These are phyloP conservation scores for Cheilosia soror DNA, from an alignment of 2,888 invertebrate species.

Conservation along the genomic window DNA sequence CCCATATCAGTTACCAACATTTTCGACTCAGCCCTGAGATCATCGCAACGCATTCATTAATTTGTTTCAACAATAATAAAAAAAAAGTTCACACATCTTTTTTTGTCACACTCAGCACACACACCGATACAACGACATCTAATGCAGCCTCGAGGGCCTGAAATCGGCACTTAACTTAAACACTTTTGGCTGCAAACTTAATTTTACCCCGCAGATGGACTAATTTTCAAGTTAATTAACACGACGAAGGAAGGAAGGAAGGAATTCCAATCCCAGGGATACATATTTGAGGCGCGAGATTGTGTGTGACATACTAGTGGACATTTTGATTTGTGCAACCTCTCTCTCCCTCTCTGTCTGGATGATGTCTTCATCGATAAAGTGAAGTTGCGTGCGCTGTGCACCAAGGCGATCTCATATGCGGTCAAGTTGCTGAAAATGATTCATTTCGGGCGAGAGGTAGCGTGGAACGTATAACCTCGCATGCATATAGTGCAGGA, in stretches of 20 bases:
- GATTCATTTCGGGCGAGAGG: constrained; percentile 35
- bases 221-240: constrained; percentile 70
- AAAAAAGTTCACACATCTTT: constrained; percentile 5
- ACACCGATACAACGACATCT: constrained; percentile 18
- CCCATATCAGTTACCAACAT: constrained; percentile 64
- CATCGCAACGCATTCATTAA: constrained; percentile 67
- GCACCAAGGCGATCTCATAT: constrained; percentile 18
- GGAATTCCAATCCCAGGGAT: constrained; percentile 20
- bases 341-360: constrained; percentile 31
- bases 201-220: constrained; percentile 55
- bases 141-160: constrained; percentile 43
- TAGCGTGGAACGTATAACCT: background rate
- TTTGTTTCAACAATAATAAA: constrained; percentile 35
- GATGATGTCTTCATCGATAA: constrained; percentile 60
- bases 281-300: constrained; percentile 49
- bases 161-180: constrained; percentile 47
- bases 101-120: constrained; percentile 41
- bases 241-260: constrained; percentile 7
- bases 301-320: constrained; percentile 70
- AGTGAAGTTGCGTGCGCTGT: constrained; percentile 41
- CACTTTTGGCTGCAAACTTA: constrained; percentile 28
- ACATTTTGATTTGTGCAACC: constrained; percentile 72
- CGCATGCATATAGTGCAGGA: background rate
- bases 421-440: constrained; percentile 44
- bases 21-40: constrained; percentile 56